A percentile compares a stretch with the other conserved stretches of the same genome.
Conservation (phyloP, 1,140 invertebrate species). For the Drosophila nikananu region DNA sequence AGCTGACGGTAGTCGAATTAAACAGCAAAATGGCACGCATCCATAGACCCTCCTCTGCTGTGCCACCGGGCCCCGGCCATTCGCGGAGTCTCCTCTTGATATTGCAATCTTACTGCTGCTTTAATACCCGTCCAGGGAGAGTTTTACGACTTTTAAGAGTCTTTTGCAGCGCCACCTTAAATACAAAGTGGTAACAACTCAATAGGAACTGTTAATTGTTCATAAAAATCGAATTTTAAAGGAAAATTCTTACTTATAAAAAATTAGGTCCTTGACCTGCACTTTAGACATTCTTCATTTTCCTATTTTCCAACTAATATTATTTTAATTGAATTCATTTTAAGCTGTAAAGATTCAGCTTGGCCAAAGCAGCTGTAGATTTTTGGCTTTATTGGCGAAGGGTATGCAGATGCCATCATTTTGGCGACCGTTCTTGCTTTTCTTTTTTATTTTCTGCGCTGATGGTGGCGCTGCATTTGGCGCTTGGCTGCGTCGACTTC, state of each 20-base stretch:
- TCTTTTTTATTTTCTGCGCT: constrained; percentile 29
- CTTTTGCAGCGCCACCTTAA: background rate
- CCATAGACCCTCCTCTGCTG: constrained; percentile 48
- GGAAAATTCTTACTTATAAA: background rate
- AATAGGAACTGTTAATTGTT: background rate
- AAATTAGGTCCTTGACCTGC: background rate
- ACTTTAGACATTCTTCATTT: background rate
- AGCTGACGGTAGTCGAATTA: constrained; percentile 78
- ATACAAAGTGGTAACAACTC: background rate
- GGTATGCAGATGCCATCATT: background rate
- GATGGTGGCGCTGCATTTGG: constrained; percentile 67
- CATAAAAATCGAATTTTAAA: background rate
- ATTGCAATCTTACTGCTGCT: constrained; percentile 49
- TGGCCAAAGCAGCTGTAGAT: background rate
- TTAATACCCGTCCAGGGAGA: constrained; percentile 8
- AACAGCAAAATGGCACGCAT: constrained; percentile 79
- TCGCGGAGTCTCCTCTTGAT: constrained; percentile 20
- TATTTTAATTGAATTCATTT: background rate
- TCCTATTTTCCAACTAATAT: background rate
- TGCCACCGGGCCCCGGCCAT: constrained; percentile 3
- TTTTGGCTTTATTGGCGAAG: background rate
- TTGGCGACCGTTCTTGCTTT: constrained; percentile 18
- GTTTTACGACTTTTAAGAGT: constrained; percentile 23
- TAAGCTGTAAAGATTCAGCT: background rate
- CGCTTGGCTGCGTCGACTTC: constrained; percentile 78